Evolutionary conservation across 1,140 invertebrate genomes (phyloP).

Genomic region (Anastrepha ludens): DNA sequence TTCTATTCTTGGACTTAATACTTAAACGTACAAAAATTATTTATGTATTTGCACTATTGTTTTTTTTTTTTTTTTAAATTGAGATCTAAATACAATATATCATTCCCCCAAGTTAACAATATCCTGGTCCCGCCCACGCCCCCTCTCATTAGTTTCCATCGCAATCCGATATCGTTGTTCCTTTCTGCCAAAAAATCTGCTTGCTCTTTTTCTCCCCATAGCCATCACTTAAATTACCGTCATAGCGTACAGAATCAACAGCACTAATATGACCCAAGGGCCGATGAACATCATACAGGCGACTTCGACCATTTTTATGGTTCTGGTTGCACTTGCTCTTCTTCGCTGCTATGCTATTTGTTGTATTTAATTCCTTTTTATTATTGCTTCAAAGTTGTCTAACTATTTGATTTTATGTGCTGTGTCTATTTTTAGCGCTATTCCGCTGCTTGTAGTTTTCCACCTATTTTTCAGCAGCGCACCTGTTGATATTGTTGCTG

Average conservation of each 20-base stretch:
- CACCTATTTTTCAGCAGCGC: neutral
- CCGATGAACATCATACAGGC: constrained; percentile 72
- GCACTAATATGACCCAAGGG: constrained; percentile 70
- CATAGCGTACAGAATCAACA: constrained; percentile 72
- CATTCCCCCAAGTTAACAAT: neutral
- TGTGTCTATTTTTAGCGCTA: neutral
- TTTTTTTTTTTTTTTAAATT: constrained; percentile 28
- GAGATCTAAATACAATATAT: neutral
- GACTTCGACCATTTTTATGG: constrained; percentile 67
- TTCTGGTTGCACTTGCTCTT: constrained; percentile 25
- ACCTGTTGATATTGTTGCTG: constrained; percentile 19
- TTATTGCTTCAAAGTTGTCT: neutral
- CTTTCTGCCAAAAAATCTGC: neutral
- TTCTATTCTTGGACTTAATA: too few relatives aligned
- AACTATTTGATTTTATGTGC: neutral
- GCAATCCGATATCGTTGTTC: neutral
- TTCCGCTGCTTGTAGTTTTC: neutral
- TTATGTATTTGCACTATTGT: neutral
- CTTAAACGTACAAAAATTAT: neutral
- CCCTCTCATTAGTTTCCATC: neutral
- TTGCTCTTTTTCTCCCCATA: neutral
- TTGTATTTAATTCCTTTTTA: too few relatives aligned
- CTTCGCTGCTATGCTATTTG: neutral
- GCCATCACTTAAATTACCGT: constrained; percentile 63
- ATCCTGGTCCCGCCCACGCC: neutral